A percentile compares a stretch with the other conserved stretches of the same genome.
Evolutionary conservation across 2,888 invertebrate species (phyloP).

Genomic region (Andrena bicolor): DNA sequence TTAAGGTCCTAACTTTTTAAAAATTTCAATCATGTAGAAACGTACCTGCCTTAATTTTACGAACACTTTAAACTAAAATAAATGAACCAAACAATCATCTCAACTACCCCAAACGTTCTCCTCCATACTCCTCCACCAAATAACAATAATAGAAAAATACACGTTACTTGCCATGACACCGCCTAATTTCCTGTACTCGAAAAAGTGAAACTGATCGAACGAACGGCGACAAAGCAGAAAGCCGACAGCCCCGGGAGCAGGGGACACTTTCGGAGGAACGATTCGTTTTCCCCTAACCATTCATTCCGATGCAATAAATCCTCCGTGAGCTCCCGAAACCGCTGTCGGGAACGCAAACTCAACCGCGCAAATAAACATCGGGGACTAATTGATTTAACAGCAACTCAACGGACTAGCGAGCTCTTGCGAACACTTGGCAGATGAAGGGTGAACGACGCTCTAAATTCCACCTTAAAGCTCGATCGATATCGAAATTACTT

Average conservation of each 20-base stretch:
- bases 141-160: too few relatives aligned
- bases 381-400: constrained; percentile 28
- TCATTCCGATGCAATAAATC: constrained; percentile 25
- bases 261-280: not conserved
- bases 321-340: not conserved
- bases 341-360: constrained; percentile 1
- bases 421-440: not conserved
- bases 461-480: constrained; percentile 25
- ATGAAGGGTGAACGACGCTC: not conserved
- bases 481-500: constrained; percentile 21
- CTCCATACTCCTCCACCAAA: too few relatives aligned
- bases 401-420: constrained; percentile 27
- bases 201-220: not conserved
- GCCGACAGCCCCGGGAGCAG: not conserved
- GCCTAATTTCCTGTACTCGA: not conserved
- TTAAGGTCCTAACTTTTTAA: too few relatives aligned
- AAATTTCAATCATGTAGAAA: too few relatives aligned
- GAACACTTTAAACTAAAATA: too few relatives aligned
- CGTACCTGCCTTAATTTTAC: too few relatives aligned
- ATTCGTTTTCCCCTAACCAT: not conserved
- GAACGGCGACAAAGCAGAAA: not conserved
- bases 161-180: not conserved
- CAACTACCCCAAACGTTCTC: too few relatives aligned
- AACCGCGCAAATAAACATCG: constrained; percentile 21
- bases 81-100: too few relatives aligned